Base-by-base conservation (phyloP, 2,888 invertebrate species). In the Apamea monoglypha region DNA sequence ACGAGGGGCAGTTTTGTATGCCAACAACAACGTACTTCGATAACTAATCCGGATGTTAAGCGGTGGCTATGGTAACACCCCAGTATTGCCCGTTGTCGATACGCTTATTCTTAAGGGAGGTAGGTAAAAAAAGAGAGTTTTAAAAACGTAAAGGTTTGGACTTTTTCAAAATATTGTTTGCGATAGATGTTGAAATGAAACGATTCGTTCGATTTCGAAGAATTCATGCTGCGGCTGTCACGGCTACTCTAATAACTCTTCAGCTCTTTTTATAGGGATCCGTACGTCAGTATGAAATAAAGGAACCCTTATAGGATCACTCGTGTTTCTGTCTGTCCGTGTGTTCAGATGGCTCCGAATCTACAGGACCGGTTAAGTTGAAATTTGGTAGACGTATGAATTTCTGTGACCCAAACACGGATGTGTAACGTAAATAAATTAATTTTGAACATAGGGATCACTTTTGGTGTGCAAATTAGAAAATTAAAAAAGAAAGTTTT, bases 51-150 rank as follows among this genome's bases (percentile, higher is more conserved):
- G 32, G 1, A 21, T 29, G 66, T 68, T 71, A 79, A 82, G 56
- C 82, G 74, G 85, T 85, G 83, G 29, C 85, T 77, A 85, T 85
- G 86, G 85, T 50, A 78, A 86, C 86, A 56, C 80, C 86, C 80
- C 32, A 56, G 66, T 71, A n/a, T 47, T 56, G 29, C 29, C 71
- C 10, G 36, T 67, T 47, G 8, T 44, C 14, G 18, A 64, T 64
- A 47, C 2, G 44, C 16, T 32, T 44, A 32, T 36, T 59, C n/a
- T 73, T 0, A 21, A 50, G 21, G 32, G 16, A 72, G 4, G 40
- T n/a, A 10, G n/a, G 10, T 21, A 36, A 64, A 47, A 25, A 25
- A 29, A 63, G 16, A 25, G 4, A 10, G 36, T 61, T 18, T 18
- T 40, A 32, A 36, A 64, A 63, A 36, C 18, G 21, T 53, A 7